Percentiles rank a stretch among this genome's conserved stretches.
These are phyloP conservation scores for Scarus forsteni DNA, from an alignment of 2,797 vertebrate genomes.

Conservation along the genomic window DNA sequence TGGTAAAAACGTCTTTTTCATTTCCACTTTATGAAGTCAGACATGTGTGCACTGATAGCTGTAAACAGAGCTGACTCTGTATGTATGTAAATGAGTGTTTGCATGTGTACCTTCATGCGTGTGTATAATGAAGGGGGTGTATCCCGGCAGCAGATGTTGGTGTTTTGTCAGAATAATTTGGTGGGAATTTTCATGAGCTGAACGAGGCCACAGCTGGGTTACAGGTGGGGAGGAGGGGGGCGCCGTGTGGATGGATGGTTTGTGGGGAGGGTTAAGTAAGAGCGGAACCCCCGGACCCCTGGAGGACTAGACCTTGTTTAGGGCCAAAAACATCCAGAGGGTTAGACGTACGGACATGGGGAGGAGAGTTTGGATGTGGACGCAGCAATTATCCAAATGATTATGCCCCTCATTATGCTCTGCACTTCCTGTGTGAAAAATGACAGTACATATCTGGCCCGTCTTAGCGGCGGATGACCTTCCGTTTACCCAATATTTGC, in stretches of 20 bases:
- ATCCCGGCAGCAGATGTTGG: constrained; percentile 74
- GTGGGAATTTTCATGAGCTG: constrained; percentile 83
- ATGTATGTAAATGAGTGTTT: constrained; percentile 46
- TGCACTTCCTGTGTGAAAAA: constrained; percentile 1
- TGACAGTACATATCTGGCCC: constrained; percentile 6
- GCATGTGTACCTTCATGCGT: constrained; percentile 40
- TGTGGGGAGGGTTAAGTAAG: constrained; percentile 22
- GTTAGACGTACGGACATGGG: constrained; percentile 2
- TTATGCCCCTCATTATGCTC: constrained; percentile 20
- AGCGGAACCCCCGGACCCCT: constrained; percentile 47
- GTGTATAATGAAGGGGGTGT: constrained; percentile 37
- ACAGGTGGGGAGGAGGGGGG: constrained; percentile 72
- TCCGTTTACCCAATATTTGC: constrained; percentile 25
- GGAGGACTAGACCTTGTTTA: constrained; percentile 39
- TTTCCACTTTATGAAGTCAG: neutral
- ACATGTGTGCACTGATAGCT: neutral
- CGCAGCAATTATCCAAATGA: constrained; percentile 26
- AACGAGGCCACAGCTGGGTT: constrained; percentile 79
- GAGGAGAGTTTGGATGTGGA: constrained; percentile 12
- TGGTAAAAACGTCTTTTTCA: neutral
- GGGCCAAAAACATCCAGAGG: constrained; percentile 19
- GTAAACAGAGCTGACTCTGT: constrained; percentile 6
- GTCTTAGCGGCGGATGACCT: neutral
- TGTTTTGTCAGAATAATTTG: constrained; percentile 82
- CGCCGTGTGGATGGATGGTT: neutral